A percentile compares a stretch with the other conserved stretches of the same genome.
phyloP scores from a whole-genome alignment of 2,113 vertebrate species.

The Sisor rabdophorus region DNA sequence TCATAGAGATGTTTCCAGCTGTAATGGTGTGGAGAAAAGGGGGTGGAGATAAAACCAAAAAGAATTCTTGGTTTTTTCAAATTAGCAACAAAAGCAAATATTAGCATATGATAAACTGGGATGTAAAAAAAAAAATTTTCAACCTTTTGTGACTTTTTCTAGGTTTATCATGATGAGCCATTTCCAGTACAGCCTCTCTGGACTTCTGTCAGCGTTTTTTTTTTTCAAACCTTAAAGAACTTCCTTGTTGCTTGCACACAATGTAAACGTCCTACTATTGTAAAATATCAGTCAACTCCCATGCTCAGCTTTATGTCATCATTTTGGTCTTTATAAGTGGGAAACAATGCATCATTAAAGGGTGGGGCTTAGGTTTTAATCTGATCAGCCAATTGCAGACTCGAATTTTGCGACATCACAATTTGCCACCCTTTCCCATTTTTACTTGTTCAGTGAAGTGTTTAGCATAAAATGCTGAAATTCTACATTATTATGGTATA shows the following conservation, averaged over 20 bases:
- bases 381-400: conserved; percentile 8
- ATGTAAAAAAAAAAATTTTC: background rate
- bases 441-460: background rate
- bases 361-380: background rate
- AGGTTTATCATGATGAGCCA: background rate
- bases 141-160: background rate
- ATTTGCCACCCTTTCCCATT: conserved; percentile 2
- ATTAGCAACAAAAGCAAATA: background rate
- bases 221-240: background rate
- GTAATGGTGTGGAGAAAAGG: background rate
- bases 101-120: too few relatives aligned
- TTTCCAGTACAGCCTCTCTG: background rate
- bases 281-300: background rate
- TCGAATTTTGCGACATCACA: background rate
- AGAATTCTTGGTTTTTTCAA: background rate
- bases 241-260: background rate
- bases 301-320: background rate
- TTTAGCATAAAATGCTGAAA: background rate
- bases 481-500: background rate
- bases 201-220: background rate
- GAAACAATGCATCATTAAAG: background rate
- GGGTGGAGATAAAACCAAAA: background rate
- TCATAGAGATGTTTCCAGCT: background rate
- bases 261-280: background rate
- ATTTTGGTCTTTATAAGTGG: background rate